phyloP scores from a whole-genome alignment of 2,113 vertebrate species.

The Setophaga kirtlandii region DNA sequence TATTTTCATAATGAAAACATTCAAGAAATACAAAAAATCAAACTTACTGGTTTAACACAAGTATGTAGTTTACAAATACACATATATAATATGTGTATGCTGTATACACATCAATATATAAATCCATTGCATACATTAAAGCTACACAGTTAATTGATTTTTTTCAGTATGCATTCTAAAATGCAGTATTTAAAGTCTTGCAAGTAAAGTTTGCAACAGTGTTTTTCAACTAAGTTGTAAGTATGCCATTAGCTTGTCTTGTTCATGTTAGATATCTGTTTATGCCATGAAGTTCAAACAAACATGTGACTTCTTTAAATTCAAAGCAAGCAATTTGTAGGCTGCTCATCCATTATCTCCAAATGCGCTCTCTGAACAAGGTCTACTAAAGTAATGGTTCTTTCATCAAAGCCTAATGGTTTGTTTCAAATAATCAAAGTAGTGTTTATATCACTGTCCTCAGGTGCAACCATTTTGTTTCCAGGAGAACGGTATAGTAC shows the following conservation, averaged over 20 bases:
- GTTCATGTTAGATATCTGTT: conserved; percentile 43
- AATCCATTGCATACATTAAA: neutral
- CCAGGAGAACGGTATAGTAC: conserved; percentile 66
- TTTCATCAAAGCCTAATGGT: conserved; percentile 82
- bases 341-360: conserved; percentile 74
- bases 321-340: conserved; percentile 71
- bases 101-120: neutral
- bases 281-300: conserved; percentile 63
- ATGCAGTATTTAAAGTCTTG: neutral
- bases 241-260: conserved; percentile 46
- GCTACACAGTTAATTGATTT: neutral
- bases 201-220: neutral
- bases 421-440: conserved; percentile 83
- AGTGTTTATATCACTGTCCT: conserved; percentile 79
- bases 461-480: conserved; percentile 80
- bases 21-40: neutral
- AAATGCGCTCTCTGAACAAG: conserved; percentile 46
- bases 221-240: conserved; percentile 18
- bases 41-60: neutral
- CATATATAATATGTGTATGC: neutral
- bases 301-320: conserved; percentile 74
- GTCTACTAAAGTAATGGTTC: conserved; percentile 72
- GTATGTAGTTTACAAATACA: neutral
- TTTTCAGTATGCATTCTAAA: neutral
- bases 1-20: neutral